These are phyloP conservation scores for Hystrix cristata DNA, from an alignment of 2,113 vertebrate species.

Conservation along the genomic window DNA sequence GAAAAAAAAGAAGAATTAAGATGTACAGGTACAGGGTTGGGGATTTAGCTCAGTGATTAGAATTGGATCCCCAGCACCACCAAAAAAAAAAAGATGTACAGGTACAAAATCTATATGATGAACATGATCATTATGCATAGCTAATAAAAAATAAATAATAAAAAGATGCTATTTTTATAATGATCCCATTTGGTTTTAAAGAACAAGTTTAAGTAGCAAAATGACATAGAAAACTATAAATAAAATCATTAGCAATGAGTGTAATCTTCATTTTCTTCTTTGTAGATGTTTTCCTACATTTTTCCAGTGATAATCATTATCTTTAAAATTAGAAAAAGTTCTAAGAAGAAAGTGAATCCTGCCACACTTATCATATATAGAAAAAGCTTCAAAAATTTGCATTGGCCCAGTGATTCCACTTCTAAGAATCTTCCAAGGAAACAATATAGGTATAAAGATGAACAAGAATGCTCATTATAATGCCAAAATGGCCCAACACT, in stretches of 20 bases:
- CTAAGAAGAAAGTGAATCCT: slow-evolving; percentile 47
- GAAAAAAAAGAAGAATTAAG: not conserved
- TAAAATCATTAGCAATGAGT: slow-evolving; percentile 11
- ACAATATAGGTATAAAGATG: not conserved
- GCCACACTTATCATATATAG: not conserved
- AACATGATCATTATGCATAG: not conserved
- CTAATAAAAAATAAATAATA: not conserved
- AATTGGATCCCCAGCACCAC: no score
- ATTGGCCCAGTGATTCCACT: not conserved
- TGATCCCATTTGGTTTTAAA: slow-evolving; percentile 15
- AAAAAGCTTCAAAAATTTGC: not conserved
- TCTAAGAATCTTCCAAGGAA: slow-evolving; percentile 50
- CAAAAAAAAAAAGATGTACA: not conserved
- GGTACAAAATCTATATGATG: not conserved
- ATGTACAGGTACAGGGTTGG: no score
- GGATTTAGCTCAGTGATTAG: no score
- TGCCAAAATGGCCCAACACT: not conserved
- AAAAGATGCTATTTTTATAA: not conserved
- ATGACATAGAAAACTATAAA: slow-evolving; percentile 27
- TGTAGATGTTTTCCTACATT: not conserved
- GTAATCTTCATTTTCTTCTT: slow-evolving; percentile 3
- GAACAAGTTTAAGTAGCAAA: slow-evolving; percentile 20
- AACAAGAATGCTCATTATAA: not conserved
- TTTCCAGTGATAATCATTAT: slow-evolving; percentile 4
- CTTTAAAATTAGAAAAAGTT: slow-evolving; percentile 24